phyloP scores from a whole-genome alignment of 2,113 vertebrate genomes.

The Excalfactoria chinensis region DNA sequence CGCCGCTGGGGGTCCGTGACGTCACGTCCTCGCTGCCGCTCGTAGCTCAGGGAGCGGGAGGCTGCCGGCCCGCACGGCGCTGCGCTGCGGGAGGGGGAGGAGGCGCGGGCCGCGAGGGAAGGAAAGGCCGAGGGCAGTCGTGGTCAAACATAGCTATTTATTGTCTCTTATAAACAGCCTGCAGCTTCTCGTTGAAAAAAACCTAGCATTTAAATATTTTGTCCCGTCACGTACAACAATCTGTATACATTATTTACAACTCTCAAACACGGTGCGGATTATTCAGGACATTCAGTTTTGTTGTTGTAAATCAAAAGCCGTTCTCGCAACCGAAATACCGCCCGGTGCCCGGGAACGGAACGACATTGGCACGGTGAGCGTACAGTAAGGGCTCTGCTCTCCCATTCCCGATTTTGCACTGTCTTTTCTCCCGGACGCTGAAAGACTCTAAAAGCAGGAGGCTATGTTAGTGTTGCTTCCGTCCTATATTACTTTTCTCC shows the following conservation, averaged over 20 bases:
- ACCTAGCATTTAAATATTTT: slow-evolving; percentile 81
- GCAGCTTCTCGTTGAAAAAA: slow-evolving; percentile 76
- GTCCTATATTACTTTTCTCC: background rate
- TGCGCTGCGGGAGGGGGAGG: background rate
- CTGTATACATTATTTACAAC: slow-evolving; percentile 87
- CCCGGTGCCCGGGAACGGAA: slow-evolving; percentile 48
- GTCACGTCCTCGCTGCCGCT: no score
- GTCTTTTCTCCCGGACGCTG: background rate
- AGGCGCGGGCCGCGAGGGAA: no score
- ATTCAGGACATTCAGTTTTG: slow-evolving; percentile 71
- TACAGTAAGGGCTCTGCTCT: slow-evolving; percentile 50
- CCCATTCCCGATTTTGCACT: background rate
- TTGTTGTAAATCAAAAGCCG: slow-evolving; percentile 40
- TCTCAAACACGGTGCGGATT: slow-evolving; percentile 76
- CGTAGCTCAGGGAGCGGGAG: no score
- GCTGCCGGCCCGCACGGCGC: no score
- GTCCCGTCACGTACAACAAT: slow-evolving; percentile 76
- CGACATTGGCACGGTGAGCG: slow-evolving; percentile 69
- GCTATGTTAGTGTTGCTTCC: background rate
- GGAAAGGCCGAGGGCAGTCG: background rate
- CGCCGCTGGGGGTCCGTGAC: background rate
- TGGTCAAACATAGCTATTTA: slow-evolving; percentile 87
- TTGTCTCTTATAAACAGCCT: slow-evolving; percentile 86
- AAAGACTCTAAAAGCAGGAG: background rate
- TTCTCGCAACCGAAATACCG: slow-evolving; percentile 23